A percentile compares a stretch with the other conserved stretches of the same genome.
phyloP scores from a whole-genome alignment of 1,140 invertebrate genomes.

The Vanessa tameamea region DNA sequence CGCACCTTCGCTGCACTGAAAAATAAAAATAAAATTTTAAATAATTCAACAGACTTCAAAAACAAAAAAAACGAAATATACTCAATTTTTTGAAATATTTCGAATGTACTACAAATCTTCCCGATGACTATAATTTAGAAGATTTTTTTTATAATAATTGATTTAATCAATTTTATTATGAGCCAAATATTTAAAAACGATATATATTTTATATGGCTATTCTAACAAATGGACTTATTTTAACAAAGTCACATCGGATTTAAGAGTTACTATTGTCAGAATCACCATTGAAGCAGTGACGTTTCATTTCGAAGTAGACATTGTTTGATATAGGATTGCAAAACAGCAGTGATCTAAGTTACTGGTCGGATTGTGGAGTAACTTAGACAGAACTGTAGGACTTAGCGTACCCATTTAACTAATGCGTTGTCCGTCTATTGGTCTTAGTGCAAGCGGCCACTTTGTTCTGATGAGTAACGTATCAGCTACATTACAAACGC shows the following conservation, averaged over 20 bases:
- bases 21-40: too few relatives aligned
- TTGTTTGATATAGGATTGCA: constrained; percentile 66
- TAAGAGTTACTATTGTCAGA: constrained; percentile 1
- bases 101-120: too few relatives aligned
- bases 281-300: constrained; percentile 44
- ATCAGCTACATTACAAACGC: constrained; percentile 61
- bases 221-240: neutral
- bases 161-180: too few relatives aligned
- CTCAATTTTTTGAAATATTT: too few relatives aligned
- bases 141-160: too few relatives aligned
- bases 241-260: neutral
- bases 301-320: constrained; percentile 58
- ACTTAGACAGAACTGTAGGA: constrained; percentile 67
- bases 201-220: too few relatives aligned
- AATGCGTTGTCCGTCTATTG: constrained; percentile 76
- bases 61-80: too few relatives aligned
- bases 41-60: too few relatives aligned
- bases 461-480: constrained; percentile 70
- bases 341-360: constrained; percentile 69
- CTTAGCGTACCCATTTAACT: constrained; percentile 76
- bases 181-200: too few relatives aligned
- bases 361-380: constrained; percentile 62
- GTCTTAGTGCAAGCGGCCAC: constrained; percentile 74
- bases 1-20: too few relatives aligned
- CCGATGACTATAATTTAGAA: too few relatives aligned